phyloP scores from a whole-genome alignment of 2,113 vertebrate species.

The Chaenocephalus aceratus region DNA sequence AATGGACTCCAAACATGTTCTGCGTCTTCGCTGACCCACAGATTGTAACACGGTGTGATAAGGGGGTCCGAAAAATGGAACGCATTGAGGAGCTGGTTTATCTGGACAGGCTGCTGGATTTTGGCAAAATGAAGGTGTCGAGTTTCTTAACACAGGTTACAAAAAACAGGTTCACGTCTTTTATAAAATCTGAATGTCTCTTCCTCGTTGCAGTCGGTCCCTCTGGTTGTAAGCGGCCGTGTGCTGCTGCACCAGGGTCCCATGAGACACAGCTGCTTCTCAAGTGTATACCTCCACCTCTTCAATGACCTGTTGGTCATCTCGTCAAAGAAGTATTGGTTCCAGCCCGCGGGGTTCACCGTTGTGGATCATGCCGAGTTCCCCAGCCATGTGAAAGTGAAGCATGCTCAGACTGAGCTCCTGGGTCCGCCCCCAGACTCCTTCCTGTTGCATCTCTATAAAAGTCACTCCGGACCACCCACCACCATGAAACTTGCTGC shows the following conservation, averaged over 20 bases:
- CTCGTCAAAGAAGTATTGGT: slow-evolving; percentile 78
- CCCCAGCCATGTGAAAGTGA: slow-evolving; percentile 68
- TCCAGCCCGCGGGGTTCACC: slow-evolving; percentile 67
- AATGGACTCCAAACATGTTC: not conserved
- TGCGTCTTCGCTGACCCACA: slow-evolving; percentile 37
- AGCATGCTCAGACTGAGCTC: slow-evolving; percentile 67
- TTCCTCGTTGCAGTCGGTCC: slow-evolving; percentile 71
- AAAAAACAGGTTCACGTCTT: not conserved
- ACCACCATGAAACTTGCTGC: slow-evolving; percentile 77
- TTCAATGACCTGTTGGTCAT: slow-evolving; percentile 83
- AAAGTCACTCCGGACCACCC: slow-evolving; percentile 63
- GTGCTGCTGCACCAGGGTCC: slow-evolving; percentile 80
- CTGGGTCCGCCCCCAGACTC: slow-evolving; percentile 76
- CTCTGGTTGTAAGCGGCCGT: slow-evolving; percentile 81
- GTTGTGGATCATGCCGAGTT: slow-evolving; percentile 82
- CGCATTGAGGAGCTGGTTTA: slow-evolving; percentile 83
- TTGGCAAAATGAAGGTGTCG: slow-evolving; percentile 81
- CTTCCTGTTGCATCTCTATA: slow-evolving; percentile 79
- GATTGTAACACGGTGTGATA: slow-evolving; percentile 81
- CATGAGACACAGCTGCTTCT: slow-evolving; percentile 62
- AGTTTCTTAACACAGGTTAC: not conserved
- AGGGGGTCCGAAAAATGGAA: slow-evolving; percentile 78
- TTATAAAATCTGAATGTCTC: not conserved
- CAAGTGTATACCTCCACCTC: slow-evolving; percentile 76
- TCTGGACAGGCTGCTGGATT: slow-evolving; percentile 83